These are phyloP conservation scores for Platycheirus rosarum DNA, from an alignment of 2,888 invertebrate species.

Conservation along the genomic window DNA sequence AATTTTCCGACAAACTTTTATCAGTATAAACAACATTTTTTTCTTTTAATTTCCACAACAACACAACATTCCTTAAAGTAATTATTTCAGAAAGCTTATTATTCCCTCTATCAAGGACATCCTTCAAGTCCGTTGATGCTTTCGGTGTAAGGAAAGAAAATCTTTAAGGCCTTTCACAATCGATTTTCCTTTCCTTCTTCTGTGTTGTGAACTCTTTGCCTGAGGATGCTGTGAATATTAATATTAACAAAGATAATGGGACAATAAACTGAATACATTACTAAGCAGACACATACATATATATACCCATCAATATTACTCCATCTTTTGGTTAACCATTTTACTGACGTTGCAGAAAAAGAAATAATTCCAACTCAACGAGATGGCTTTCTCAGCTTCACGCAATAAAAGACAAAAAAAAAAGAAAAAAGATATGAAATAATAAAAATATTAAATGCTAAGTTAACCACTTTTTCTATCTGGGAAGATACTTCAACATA, in stretches of 20 bases:
- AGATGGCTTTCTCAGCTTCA: conserved; percentile 43
- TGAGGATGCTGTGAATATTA: conserved; percentile 62
- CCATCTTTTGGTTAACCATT: conserved; percentile 50
- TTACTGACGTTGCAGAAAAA: conserved; percentile 42
- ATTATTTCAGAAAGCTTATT: conserved; percentile 10
- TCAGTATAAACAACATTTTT: too few relatives aligned
- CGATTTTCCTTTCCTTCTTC: neutral
- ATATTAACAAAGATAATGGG: conserved; percentile 52
- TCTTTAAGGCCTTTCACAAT: neutral
- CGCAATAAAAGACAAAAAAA: conserved; percentile 31
- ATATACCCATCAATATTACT: conserved; percentile 16
- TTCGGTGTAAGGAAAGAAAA: neutral
- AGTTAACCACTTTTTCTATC: conserved; percentile 22
- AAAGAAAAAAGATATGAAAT: conserved; percentile 19
- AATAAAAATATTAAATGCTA: conserved; percentile 37
- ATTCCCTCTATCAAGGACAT: neutral
- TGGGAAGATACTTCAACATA: conserved; percentile 4
- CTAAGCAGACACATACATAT: too few relatives aligned
- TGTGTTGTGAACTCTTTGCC: too few relatives aligned
- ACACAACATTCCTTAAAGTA: conserved; percentile 8
- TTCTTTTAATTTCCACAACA: neutral
- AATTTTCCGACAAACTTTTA: too few relatives aligned
- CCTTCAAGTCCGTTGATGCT: neutral
- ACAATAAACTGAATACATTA: conserved; percentile 48
- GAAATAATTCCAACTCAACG: conserved; percentile 20